These are phyloP conservation scores for Dunckerocampus dactyliophorus DNA, from an alignment of 2,113 vertebrate genomes.

Conservation along the genomic window DNA sequence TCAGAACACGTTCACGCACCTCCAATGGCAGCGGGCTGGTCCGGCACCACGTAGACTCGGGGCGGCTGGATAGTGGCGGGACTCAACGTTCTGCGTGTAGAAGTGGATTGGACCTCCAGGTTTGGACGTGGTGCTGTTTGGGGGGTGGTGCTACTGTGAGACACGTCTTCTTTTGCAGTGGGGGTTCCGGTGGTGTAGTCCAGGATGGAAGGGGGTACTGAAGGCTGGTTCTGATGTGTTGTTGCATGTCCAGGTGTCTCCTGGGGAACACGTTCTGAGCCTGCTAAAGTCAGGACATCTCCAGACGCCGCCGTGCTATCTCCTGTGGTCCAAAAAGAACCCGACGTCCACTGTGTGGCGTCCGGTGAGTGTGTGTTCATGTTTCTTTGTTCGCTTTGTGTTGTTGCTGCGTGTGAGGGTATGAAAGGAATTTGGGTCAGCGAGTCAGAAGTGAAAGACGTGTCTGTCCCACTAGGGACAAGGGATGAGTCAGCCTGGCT, in stretches of 20 bases:
- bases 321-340: neutral
- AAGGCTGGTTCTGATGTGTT: neutral
- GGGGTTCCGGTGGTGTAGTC: neutral
- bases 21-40: constrained; percentile 59
- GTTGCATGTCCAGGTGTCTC: neutral
- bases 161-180: too few species aligned
- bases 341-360: neutral
- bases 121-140: neutral
- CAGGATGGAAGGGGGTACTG: neutral
- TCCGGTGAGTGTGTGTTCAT: neutral
- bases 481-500: neutral
- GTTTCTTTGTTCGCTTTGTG: too few species aligned
- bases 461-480: neutral
- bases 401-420: too few species aligned
- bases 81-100: neutral
- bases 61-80: constrained; percentile 23
- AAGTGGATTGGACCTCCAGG: constrained; percentile 5
- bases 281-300: neutral
- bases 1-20: constrained; percentile 36
- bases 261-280: too few species aligned
- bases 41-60: constrained; percentile 60
- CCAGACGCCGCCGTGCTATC: neutral
- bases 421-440: neutral
- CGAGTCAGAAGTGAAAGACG: neutral
- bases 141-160: neutral